phyloP scores from a whole-genome alignment of 1,140 invertebrate genomes.

The Panagrolaimus sp. region DNA sequence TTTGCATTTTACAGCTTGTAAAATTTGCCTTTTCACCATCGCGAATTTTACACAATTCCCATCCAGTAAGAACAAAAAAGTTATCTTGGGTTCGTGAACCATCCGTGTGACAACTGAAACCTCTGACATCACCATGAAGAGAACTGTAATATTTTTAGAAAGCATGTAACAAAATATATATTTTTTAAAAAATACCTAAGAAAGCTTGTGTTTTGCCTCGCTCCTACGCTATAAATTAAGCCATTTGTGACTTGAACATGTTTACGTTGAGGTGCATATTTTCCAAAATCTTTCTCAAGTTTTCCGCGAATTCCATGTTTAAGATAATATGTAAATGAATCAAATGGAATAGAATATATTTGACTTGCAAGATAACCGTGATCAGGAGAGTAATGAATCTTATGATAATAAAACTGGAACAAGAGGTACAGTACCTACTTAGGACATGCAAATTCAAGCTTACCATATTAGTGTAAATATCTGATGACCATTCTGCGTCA shows the following conservation, averaged over 20 bases:
- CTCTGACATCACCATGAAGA: background rate
- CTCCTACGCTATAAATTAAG: background rate
- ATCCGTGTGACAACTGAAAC: conserved; percentile 1
- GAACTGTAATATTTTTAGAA: background rate
- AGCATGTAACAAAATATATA: no score
- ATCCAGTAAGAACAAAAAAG: background rate
- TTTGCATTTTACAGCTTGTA: background rate
- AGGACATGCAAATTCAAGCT: no score
- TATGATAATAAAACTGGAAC: conserved; percentile 8
- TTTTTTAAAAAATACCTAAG: no score
- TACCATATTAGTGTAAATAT: conserved; percentile 5
- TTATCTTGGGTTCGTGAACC: background rate
- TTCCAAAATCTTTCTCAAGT: background rate
- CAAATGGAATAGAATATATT: background rate
- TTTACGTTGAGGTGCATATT: background rate
- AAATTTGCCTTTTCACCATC: background rate
- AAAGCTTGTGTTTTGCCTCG: no score
- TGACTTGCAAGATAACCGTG: background rate
- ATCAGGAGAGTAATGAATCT: background rate
- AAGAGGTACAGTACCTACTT: no score
- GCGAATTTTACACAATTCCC: conserved; percentile 13
- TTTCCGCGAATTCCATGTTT: background rate
- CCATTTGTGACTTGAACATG: conserved; percentile 8
- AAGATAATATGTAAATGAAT: background rate
- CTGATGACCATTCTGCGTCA: conserved; percentile 4